These are phyloP conservation scores for Perca fluviatilis DNA, from an alignment of 2,113 vertebrate species.

Conservation along the genomic window DNA sequence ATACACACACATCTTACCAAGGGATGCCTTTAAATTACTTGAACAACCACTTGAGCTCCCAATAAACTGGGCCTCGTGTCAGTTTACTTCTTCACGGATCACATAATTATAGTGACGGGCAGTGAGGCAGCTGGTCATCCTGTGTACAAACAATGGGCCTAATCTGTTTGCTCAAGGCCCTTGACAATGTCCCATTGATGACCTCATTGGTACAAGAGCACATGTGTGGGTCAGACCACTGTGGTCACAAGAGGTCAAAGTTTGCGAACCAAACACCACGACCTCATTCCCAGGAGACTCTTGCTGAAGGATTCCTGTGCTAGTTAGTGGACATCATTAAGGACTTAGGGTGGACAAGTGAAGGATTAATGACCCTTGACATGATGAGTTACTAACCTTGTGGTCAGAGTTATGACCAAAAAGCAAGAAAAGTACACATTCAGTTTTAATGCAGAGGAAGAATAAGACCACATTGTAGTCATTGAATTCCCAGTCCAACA, in stretches of 20 bases:
- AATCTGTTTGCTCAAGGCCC: conserved; percentile 75
- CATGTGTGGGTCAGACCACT: conserved; percentile 70
- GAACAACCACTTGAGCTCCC: conserved; percentile 10
- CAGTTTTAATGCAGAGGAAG: conserved; percentile 20
- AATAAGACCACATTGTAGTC: conserved; percentile 24
- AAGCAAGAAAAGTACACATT: conserved; percentile 4
- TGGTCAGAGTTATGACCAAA: not conserved
- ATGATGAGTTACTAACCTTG: conserved; percentile 8
- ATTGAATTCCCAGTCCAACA: conserved; percentile 18
- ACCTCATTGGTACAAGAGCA: conserved; percentile 65
- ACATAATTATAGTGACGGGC: conserved; percentile 50
- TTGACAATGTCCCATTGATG: conserved; percentile 68
- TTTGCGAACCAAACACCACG: conserved; percentile 57
- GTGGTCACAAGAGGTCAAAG: conserved; percentile 74
- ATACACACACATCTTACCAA: not conserved
- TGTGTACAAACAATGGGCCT: conserved; percentile 73
- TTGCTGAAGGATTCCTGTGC: conserved; percentile 62
- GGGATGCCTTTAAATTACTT: conserved; percentile 29
- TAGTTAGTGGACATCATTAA: conserved; percentile 72
- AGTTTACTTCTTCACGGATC: conserved; percentile 60
- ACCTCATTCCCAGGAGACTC: conserved; percentile 78
- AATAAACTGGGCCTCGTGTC: conserved; percentile 37
- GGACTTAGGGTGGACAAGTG: conserved; percentile 42
- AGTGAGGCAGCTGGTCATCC: conserved; percentile 68
- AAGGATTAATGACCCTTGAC: conserved; percentile 42